Evolutionary conservation across 2,113 vertebrate species (phyloP).

Genomic region (Lates calcarifer): DNA sequence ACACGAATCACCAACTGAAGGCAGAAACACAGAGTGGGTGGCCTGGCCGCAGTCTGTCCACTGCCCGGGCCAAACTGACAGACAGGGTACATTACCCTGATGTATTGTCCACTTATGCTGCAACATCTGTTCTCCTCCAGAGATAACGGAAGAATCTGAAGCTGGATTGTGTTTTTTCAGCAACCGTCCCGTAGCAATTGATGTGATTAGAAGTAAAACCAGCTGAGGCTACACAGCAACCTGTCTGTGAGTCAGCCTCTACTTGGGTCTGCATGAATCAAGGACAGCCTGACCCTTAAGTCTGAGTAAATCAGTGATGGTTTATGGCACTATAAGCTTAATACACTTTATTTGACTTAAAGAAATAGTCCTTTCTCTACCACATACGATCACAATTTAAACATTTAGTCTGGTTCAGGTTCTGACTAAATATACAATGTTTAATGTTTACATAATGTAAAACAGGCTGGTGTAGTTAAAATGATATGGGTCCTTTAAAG

Average conservation of each 20-base stretch:
- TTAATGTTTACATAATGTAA: not conserved
- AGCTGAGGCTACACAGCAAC: conserved; percentile 26
- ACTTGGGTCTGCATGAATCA: not conserved
- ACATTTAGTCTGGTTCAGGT: not conserved
- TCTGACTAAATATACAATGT: not conserved
- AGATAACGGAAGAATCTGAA: conserved; percentile 37
- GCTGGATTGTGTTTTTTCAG: conserved; percentile 38
- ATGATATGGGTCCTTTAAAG: too few species aligned
- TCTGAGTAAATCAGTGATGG: not conserved
- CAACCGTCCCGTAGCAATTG: not conserved
- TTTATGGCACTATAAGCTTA: not conserved
- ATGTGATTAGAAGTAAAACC: conserved; percentile 40
- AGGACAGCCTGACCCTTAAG: conserved; percentile 19
- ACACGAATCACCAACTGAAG: conserved; percentile 47
- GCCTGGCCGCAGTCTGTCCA: conserved; percentile 26
- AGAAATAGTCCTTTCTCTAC: not conserved
- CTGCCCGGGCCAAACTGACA: conserved; percentile 45
- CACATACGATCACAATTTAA: not conserved
- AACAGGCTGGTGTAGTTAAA: not conserved
- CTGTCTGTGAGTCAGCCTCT: conserved; percentile 11
- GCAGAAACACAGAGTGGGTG: conserved; percentile 70
- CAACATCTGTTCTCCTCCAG: conserved; percentile 61
- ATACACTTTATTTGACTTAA: not conserved
- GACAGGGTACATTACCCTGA: conserved; percentile 58
- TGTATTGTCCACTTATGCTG: conserved; percentile 52